These are phyloP conservation scores for Eueremaeus valkanovi DNA, from an alignment of 2,888 invertebrate species.

Conservation along the genomic window DNA sequence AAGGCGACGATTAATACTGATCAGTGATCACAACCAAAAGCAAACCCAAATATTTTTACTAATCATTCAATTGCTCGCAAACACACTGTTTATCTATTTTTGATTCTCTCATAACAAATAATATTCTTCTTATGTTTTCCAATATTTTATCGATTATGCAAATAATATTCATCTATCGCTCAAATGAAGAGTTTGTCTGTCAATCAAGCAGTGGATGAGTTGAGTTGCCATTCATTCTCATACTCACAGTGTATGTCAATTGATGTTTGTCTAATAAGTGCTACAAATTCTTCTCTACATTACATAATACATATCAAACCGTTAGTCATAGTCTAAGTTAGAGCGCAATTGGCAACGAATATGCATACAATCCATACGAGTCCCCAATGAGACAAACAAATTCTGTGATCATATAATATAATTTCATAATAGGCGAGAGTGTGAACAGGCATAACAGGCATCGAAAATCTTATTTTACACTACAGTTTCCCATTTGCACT, in stretches of 20 bases:
- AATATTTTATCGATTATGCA: not conserved
- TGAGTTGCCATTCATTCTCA: not conserved
- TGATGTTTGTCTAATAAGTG: conserved; percentile 27
- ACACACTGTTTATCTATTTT: not conserved
- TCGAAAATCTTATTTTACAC: conserved; percentile 18
- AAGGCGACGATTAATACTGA: too few relatives aligned
- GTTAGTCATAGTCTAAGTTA: not conserved
- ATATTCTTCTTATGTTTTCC: not conserved
- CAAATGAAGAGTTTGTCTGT: not conserved
- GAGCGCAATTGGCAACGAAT: not conserved
- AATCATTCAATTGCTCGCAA: not conserved
- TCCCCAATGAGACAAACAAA: conserved; percentile 23
- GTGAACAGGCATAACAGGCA: not conserved
- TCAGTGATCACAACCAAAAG: not conserved
- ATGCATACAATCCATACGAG: not conserved
- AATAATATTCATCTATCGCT: conserved; percentile 4
- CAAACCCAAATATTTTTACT: not conserved
- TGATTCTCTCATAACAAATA: not conserved
- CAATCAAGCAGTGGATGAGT: not conserved
- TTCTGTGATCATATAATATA: conserved; percentile 15
- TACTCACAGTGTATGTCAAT: not conserved
- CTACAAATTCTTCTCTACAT: conserved; percentile 15
- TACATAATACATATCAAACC: not conserved
- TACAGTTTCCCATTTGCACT: not conserved
- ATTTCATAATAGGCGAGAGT: not conserved